These are phyloP conservation scores for Endotricha flammealis DNA, from an alignment of 2,888 invertebrate species.

Conservation along the genomic window DNA sequence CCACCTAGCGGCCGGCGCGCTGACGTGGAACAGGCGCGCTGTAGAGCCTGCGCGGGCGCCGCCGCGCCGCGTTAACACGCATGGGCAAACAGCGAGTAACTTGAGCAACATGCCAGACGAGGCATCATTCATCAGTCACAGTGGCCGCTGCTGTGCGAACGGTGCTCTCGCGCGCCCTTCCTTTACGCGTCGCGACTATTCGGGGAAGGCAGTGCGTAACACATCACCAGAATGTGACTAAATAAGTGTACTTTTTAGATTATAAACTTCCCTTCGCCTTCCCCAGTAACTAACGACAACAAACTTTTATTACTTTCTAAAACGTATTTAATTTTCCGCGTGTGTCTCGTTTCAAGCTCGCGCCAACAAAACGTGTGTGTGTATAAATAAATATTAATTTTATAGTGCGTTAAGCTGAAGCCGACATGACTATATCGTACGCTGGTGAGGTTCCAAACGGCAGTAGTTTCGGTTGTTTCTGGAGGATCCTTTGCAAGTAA, in stretches of 20 bases:
- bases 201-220: slow-evolving; percentile 55
- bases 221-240: slow-evolving; percentile 71
- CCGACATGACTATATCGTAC: slow-evolving; percentile 91
- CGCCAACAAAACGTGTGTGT: slow-evolving; percentile 70
- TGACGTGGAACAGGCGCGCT: slow-evolving; percentile 16
- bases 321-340: slow-evolving; percentile 72
- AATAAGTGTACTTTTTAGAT: slow-evolving; percentile 51
- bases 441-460: slow-evolving; percentile 94
- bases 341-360: slow-evolving; percentile 65
- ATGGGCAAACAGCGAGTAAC: slow-evolving; percentile 42
- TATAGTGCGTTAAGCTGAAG: slow-evolving; percentile 51
- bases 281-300: slow-evolving; percentile 48
- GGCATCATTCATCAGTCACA: slow-evolving; percentile 48
- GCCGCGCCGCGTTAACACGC: slow-evolving; percentile 34
- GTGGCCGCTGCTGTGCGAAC: slow-evolving; percentile 47
- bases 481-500: slow-evolving; percentile 93
- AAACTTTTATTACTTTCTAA: slow-evolving; percentile 72
- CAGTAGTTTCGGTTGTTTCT: slow-evolving; percentile 95
- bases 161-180: slow-evolving; percentile 48
- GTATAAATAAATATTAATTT: slow-evolving; percentile 68
- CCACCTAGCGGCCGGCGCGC: slow-evolving; percentile 30
- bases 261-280: slow-evolving; percentile 60
- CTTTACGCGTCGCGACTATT: slow-evolving; percentile 42
- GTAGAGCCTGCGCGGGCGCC: slow-evolving; percentile 26
- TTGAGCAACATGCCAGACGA: slow-evolving; percentile 43